These are phyloP conservation scores for Solenopsis invicta DNA, from an alignment of 1,140 invertebrate genomes.

Conservation along the genomic window DNA sequence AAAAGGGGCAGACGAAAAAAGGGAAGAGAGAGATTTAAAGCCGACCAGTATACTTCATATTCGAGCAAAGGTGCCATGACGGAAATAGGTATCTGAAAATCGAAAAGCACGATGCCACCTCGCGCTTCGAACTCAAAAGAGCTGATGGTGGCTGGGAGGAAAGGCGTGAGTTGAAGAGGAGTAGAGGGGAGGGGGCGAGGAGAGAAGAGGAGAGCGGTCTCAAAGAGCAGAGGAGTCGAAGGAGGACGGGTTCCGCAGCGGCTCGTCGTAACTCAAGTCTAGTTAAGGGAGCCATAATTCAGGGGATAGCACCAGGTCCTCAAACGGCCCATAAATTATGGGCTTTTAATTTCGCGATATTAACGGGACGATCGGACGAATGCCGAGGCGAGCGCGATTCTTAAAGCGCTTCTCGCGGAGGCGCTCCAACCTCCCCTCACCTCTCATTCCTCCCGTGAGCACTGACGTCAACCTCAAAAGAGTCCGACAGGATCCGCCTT, in stretches of 20 bases:
- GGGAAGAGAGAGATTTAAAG: slow-evolving; percentile 68
- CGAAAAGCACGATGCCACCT: slow-evolving; percentile 63
- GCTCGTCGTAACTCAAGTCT: slow-evolving; percentile 86
- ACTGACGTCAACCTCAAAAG: slow-evolving; percentile 34
- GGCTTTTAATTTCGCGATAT: slow-evolving; percentile 85
- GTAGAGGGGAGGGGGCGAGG: neutral
- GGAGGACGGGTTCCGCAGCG: slow-evolving; percentile 71
- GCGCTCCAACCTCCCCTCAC: slow-evolving; percentile 4
- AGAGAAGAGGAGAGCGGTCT: slow-evolving; percentile 54
- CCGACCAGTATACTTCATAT: slow-evolving; percentile 57
- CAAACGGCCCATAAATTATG: slow-evolving; percentile 85
- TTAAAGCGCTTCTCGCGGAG: slow-evolving; percentile 40
- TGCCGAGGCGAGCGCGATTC: slow-evolving; percentile 65
- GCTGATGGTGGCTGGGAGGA: slow-evolving; percentile 31
- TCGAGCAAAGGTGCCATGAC: slow-evolving; percentile 71
- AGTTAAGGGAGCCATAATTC: slow-evolving; percentile 87
- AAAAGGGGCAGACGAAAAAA: slow-evolving; percentile 14
- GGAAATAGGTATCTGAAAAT: slow-evolving; percentile 76
- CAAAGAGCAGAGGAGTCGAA: slow-evolving; percentile 71
- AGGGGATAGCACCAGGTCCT: slow-evolving; percentile 85
- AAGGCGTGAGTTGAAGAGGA: neutral
- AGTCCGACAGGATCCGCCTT: slow-evolving; percentile 34
- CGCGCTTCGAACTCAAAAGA: slow-evolving; percentile 70
- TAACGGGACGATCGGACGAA: slow-evolving; percentile 82
- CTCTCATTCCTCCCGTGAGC: slow-evolving; percentile 20